Conservation (phyloP, 2,113 vertebrate genomes). For the Fukomys damarensis region DNA sequence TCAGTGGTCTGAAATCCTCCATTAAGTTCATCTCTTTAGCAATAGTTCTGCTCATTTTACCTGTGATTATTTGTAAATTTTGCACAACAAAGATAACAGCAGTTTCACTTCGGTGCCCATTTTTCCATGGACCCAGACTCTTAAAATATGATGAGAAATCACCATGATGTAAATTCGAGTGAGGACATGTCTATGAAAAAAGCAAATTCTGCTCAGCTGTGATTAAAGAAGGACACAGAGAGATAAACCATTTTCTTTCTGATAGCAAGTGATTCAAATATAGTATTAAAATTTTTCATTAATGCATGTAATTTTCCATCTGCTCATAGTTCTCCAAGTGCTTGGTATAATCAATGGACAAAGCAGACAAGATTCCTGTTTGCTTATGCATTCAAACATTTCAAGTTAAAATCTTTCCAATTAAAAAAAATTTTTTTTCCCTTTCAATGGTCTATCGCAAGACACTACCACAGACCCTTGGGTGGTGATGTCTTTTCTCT, state of each 20-base stretch:
- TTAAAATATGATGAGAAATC: conserved; percentile 19
- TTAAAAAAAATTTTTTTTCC: neutral
- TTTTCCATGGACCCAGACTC: neutral
- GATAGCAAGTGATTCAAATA: neutral
- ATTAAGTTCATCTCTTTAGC: neutral
- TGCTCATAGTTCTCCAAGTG: neutral
- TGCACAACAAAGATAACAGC: neutral
- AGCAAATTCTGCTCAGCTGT: neutral
- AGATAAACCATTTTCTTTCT: neutral
- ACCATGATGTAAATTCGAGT: neutral
- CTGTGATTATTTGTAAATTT: neutral
- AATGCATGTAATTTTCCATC: neutral
- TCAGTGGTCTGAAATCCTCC: neutral
- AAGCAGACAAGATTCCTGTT: neutral
- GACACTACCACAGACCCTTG: neutral
- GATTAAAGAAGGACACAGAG: conserved; percentile 4
- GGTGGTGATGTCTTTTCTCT: neutral
- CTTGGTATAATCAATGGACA: neutral
- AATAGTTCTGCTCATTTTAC: neutral
- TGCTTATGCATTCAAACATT: neutral
- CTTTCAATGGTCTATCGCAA: neutral
- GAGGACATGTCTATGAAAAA: conserved; percentile 19
- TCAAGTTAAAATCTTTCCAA: neutral
- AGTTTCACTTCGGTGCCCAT: neutral
- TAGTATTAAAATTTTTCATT: neutral